phyloP scores from a whole-genome alignment of 2,888 invertebrate species.

The Tribolium freemani region DNA sequence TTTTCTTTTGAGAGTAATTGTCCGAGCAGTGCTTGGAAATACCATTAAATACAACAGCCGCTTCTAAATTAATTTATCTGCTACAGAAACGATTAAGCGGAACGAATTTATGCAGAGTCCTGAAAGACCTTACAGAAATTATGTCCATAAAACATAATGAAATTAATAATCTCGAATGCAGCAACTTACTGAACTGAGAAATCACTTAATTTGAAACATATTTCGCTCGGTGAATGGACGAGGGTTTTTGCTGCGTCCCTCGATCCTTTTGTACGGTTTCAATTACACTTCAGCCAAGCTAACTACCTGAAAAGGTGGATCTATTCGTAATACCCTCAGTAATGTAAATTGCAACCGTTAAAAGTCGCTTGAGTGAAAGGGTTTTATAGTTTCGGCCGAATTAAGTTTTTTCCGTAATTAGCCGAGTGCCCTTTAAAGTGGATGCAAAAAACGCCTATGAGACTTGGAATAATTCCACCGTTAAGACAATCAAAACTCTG shows the following conservation, averaged over 20 bases:
- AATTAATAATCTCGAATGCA: conserved; percentile 58
- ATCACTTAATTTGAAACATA: conserved; percentile 58
- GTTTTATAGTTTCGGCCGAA: conserved; percentile 21
- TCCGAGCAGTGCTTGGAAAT: conserved; percentile 41
- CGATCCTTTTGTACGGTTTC: conserved; percentile 30
- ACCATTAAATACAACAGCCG: conserved; percentile 53
- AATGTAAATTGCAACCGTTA: conserved; percentile 16
- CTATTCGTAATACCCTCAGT: conserved; percentile 23
- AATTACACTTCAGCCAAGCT: conserved; percentile 31
- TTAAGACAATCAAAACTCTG: too few species aligned
- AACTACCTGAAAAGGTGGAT: conserved; percentile 34
- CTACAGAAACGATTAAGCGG: conserved; percentile 52
- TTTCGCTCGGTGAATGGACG: conserved; percentile 45
- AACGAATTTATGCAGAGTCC: conserved; percentile 50
- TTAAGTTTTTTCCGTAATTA: conserved; percentile 12
- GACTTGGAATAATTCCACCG: too few species aligned
- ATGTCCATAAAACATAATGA: conserved; percentile 58
- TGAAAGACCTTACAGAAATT: conserved; percentile 50
- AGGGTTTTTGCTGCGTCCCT: conserved; percentile 39
- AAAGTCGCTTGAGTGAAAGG: conserved; percentile 16
- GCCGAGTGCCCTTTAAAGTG: neutral
- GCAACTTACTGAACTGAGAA: conserved; percentile 57
- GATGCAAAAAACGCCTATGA: neutral
- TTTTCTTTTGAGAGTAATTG: conserved; percentile 9
- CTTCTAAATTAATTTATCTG: conserved; percentile 55